These are phyloP conservation scores for Triplophysa yarkandensis DNA, from an alignment of 2,797 vertebrate genomes.

Conservation along the genomic window DNA sequence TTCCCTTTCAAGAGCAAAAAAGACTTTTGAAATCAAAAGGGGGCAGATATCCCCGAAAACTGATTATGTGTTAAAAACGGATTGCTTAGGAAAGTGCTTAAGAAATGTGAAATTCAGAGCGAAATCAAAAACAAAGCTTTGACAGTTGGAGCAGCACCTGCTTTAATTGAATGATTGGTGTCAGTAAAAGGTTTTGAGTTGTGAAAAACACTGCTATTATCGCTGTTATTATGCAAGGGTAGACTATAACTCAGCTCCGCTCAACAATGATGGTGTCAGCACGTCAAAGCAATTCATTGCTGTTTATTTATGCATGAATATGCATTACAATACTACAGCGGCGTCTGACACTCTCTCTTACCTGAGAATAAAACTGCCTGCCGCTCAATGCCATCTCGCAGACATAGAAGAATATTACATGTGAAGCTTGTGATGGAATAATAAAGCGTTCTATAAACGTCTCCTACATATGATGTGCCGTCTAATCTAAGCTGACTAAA, in stretches of 20 bases:
- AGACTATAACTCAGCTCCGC: constrained; percentile 43
- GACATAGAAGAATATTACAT: constrained; percentile 34
- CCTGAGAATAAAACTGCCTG: constrained; percentile 25
- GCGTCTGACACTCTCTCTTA: constrained; percentile 40
- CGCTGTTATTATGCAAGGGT: constrained; percentile 41
- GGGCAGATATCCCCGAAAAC: constrained; percentile 9
- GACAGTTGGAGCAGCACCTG: constrained; percentile 33
- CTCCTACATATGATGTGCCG: constrained; percentile 14
- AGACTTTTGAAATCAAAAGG: constrained; percentile 7
- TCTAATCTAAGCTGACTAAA: constrained; percentile 35
- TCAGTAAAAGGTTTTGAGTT: constrained; percentile 27
- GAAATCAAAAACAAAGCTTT: neutral
- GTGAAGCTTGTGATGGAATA: constrained; percentile 46
- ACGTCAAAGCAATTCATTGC: constrained; percentile 40
- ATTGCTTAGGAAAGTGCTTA: neutral
- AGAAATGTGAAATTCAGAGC: neutral
- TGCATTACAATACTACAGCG: constrained; percentile 37
- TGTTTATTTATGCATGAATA: constrained; percentile 59
- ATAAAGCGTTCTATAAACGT: constrained; percentile 43
- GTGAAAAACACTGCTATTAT: constrained; percentile 31
- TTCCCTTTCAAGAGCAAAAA: constrained; percentile 11
- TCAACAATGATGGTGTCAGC: constrained; percentile 47
- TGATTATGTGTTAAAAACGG: constrained; percentile 13
- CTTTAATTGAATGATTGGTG: constrained; percentile 34
- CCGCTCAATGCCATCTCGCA: constrained; percentile 26